Base-by-base conservation (phyloP, 2,113 vertebrate species). In the Sinocyclocheilus rhinocerous region DNA sequence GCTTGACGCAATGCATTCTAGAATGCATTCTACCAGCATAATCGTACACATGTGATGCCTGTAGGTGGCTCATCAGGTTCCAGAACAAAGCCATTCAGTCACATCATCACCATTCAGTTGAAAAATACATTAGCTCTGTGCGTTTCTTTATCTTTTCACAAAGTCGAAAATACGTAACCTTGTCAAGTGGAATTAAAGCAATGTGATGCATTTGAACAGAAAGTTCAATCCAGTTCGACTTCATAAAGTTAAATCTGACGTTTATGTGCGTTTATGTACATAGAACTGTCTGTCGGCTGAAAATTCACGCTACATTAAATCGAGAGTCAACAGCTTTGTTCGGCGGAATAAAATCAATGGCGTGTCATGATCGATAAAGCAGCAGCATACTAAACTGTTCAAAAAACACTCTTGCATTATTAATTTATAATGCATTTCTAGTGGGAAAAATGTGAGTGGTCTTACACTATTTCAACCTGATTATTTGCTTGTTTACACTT, bases 401-500 rank as follows among this genome's bases (percentile, higher is more conserved):
- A 36, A 33, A 48, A 50, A 63, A 33, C 57, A 42, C 39, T 18
- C 45, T 26, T 61, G 18, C 75, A 70, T 70, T 69, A 78, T 67
- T 69, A 52, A 85, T 78, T 50, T 57, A 36, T 39, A 29, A 8
- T 18, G 76, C 10, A 36, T 45, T 55, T 85, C 61, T 16, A 78
- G 16, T 84, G 75, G 29, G 36, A 12, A 24, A 83, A 70, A 84
- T 77, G 36, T 79, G 50, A 70, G 75, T 42, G 16, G n/a, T 65
- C 33, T 33, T 61, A 18, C 24, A 22, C 61, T 11, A 61, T 70
- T 57, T 79, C 75, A 77, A 22, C 36, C 16, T 83, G 45, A 87
- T 55, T 77, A 39, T 84, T 26, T 57, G 77, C 72, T 57, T 73
- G 70, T 82, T 70, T 72, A 65, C 63, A 61, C 50, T 55, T 50